Evolutionary conservation across 2,797 vertebrate species (phyloP).

Genomic region (Synanceia verrucosa): DNA sequence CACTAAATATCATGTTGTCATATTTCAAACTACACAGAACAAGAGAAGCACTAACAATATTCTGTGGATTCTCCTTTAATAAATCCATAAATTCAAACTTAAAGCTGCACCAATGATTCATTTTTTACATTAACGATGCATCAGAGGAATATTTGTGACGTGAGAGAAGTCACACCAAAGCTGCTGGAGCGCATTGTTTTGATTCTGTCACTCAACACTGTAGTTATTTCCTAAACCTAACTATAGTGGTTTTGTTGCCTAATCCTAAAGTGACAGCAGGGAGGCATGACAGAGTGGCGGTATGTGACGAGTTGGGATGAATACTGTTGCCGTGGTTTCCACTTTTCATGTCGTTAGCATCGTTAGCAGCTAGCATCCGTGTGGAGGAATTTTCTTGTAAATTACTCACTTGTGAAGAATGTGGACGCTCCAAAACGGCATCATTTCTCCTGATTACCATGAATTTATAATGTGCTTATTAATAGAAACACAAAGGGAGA

Average conservation of each 20-base stretch:
- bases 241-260: no score
- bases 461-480: background rate
- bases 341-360: no score
- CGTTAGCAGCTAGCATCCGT: background rate
- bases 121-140: background rate
- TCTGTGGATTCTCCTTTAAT: background rate
- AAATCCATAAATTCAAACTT: background rate
- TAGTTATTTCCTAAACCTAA: no score
- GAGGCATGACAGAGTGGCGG: no score
- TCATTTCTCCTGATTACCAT: background rate
- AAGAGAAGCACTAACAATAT: no score
- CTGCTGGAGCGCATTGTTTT: no score
- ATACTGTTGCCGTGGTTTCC: no score
- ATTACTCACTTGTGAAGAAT: background rate
- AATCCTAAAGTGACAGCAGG: no score
- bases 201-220: no score
- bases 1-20: background rate
- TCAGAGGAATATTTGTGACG: background rate
- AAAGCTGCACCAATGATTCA: background rate
- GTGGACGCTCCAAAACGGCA: background rate
- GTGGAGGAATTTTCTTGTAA: background rate
- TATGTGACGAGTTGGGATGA: no score
- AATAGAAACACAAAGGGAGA: constrained; percentile 14
- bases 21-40: background rate
- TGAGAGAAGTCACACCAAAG: background rate